Conservation (phyloP, 2,888 invertebrate genomes). For the Clostera curtula region DNA sequence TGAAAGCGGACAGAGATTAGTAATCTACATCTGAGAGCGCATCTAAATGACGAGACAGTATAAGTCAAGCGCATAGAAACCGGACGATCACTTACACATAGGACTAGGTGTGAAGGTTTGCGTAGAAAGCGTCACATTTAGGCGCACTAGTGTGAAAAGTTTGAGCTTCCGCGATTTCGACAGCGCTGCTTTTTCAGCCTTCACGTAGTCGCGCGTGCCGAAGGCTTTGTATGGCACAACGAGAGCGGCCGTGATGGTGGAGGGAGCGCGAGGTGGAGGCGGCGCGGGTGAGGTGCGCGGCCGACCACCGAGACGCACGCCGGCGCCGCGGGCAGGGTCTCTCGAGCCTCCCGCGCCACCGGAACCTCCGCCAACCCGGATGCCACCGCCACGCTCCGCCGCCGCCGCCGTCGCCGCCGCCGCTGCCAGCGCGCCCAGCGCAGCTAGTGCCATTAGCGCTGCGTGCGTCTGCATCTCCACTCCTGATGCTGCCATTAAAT, state of each 20-base stretch:
- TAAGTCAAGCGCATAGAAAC: slow-evolving; percentile 4
- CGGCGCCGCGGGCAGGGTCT: slow-evolving; percentile 52
- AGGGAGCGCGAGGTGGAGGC: slow-evolving; percentile 58
- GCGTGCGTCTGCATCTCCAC: slow-evolving; percentile 64
- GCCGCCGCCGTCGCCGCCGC: slow-evolving; percentile 42
- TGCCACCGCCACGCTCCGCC: slow-evolving; percentile 59
- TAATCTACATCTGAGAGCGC: slow-evolving; percentile 17
- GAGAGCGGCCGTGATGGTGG: slow-evolving; percentile 79
- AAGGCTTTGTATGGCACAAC: slow-evolving; percentile 86
- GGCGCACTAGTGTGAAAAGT: slow-evolving; percentile 81
- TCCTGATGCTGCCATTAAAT: slow-evolving; percentile 45
- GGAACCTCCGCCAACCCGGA: slow-evolving; percentile 57
- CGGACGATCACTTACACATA: slow-evolving; percentile 74
- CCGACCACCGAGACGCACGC: slow-evolving; percentile 54
- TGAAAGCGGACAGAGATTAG: slow-evolving; percentile 66
- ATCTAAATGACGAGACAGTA: slow-evolving; percentile 12
- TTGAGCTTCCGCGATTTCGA: slow-evolving; percentile 78
- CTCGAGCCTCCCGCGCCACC: slow-evolving; percentile 42
- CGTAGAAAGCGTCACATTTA: slow-evolving; percentile 80
- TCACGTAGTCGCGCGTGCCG: slow-evolving; percentile 82
- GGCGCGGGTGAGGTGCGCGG: slow-evolving; percentile 63
- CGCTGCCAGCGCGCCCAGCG: slow-evolving; percentile 53
- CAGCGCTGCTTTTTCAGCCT: slow-evolving; percentile 80
- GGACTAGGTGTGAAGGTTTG: slow-evolving; percentile 85
- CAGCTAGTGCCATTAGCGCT: slow-evolving; percentile 57